phyloP scores from a whole-genome alignment of 2,113 vertebrate species.

The Cheilinus undulatus region DNA sequence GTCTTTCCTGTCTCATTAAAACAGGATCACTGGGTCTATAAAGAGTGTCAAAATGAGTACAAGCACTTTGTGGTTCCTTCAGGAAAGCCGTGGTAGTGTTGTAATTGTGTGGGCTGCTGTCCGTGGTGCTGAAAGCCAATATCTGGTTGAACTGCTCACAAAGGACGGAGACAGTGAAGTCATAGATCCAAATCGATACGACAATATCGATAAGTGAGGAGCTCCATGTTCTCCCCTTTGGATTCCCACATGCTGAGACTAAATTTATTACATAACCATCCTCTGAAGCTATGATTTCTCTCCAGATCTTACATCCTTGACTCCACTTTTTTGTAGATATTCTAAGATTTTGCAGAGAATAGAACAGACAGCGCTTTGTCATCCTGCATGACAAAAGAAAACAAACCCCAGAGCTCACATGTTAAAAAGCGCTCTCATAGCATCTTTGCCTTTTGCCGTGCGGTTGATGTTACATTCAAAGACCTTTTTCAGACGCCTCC shows the following conservation, averaged over 20 bases:
- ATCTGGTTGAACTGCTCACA: slow-evolving; percentile 18
- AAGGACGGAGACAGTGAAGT: slow-evolving; percentile 28
- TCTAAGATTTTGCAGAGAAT: not conserved
- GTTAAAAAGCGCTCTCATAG: not conserved
- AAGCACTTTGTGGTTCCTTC: slow-evolving; percentile 36
- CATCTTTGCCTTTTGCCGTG: slow-evolving; percentile 5
- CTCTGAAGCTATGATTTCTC: not conserved
- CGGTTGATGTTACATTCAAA: slow-evolving; percentile 21
- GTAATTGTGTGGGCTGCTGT: slow-evolving; percentile 44
- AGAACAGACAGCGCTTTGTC: not conserved
- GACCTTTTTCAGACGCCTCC: not conserved
- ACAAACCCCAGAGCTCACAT: not conserved
- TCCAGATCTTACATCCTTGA: not conserved
- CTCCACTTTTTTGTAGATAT: not conserved
- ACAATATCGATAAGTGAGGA: not conserved
- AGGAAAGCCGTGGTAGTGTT: not conserved
- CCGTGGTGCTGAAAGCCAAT: slow-evolving; percentile 53
- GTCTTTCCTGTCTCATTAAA: slow-evolving; percentile 2
- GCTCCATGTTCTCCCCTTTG: too few relatives aligned
- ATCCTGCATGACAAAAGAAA: not conserved
- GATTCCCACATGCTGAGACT: not conserved
- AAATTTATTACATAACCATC: slow-evolving; percentile 13
- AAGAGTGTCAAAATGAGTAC: slow-evolving; percentile 5
- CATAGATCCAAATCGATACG: slow-evolving; percentile 7
- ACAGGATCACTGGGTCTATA: slow-evolving; percentile 4